These are phyloP conservation scores for Hydriomena furcata DNA, from an alignment of 2,888 invertebrate species.

Conservation along the genomic window DNA sequence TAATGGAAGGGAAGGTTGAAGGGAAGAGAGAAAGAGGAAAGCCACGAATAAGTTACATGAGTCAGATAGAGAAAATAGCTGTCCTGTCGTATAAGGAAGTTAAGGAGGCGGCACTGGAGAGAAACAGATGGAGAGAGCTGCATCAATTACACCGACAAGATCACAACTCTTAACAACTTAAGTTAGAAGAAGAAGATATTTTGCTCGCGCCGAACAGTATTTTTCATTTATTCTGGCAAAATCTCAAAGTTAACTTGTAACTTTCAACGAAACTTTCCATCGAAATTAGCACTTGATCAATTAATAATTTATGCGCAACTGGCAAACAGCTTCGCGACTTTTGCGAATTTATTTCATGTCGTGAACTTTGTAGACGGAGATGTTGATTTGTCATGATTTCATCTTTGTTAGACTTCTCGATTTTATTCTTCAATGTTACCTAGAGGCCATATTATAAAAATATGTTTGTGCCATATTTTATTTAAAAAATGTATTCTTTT, in stretches of 20 bases:
- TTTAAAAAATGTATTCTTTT: too few relatives aligned
- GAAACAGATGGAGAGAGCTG: too few relatives aligned
- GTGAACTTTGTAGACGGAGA: neutral
- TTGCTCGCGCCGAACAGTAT: neutral
- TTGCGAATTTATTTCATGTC: constrained; percentile 6
- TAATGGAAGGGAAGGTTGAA: too few relatives aligned
- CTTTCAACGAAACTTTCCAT: constrained; percentile 1
- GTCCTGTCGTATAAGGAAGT: too few relatives aligned
- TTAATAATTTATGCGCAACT: constrained; percentile 9
- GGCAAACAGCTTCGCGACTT: neutral
- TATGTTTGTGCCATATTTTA: too few relatives aligned
- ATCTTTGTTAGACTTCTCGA: neutral
- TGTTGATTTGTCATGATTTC: neutral
- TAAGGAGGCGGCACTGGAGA: too few relatives aligned
- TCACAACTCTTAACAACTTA: too few relatives aligned
- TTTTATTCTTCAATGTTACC: neutral
- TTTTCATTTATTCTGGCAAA: neutral
- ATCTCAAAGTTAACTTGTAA: neutral
- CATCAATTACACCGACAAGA: too few relatives aligned
- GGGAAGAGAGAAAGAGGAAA: too few relatives aligned
- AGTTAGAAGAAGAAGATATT: neutral
- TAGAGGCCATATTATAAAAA: too few relatives aligned
- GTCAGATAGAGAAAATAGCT: too few relatives aligned
- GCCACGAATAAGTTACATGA: too few relatives aligned
- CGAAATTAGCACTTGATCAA: constrained; percentile 5